Base-by-base conservation (phyloP, 2,113 vertebrate species). In the Corythaixoides concolor region DNA sequence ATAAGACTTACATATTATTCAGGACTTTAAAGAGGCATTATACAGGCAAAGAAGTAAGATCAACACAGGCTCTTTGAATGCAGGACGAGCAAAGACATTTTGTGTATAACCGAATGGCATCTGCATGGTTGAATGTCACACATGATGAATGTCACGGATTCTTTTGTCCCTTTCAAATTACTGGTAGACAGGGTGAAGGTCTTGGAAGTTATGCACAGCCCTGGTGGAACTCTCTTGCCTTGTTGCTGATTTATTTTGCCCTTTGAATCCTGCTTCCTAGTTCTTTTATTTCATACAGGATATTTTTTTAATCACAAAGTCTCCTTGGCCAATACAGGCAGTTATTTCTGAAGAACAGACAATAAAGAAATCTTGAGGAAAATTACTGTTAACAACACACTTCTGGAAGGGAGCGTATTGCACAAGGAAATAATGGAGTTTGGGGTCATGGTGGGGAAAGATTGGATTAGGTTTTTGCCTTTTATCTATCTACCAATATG, bases 151-250 rank as follows among this genome's bases (percentile, higher is more conserved):
- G 92, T 92, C 83, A 89, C 0, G 3, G 94, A 94, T 95, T 89
- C 89, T 88, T 93, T 95, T 93, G 89, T 94, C 41, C 39, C 15
- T 88, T 95, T 95, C 58, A 88, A 35, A 83, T 83, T 68, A 62
- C 66, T 91, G 37, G 68, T 86, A 70, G 72, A 77, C 50, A 77
- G 50, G 18, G 37, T 37, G 56, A 90, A 81, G 47, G 19, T 64
- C 72, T 78, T 94, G 47, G 9, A 81, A 49, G 47, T 69, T 85
- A 53, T 5, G 14, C 26, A 45, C 17, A 75, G 14, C 32, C 39
- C n/a, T 89, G 26, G 26, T 93, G 41, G 41, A 81, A 87, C 23
- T 80, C 23, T 67, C 9, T n/a, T 90, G 30, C 22, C 32, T 84
- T 92, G 53, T 62, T 78, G 30, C 32, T 75, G 30, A 26, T 90